Base-by-base conservation (phyloP, 2,888 invertebrate species). In the Lydus trimaculatus region DNA sequence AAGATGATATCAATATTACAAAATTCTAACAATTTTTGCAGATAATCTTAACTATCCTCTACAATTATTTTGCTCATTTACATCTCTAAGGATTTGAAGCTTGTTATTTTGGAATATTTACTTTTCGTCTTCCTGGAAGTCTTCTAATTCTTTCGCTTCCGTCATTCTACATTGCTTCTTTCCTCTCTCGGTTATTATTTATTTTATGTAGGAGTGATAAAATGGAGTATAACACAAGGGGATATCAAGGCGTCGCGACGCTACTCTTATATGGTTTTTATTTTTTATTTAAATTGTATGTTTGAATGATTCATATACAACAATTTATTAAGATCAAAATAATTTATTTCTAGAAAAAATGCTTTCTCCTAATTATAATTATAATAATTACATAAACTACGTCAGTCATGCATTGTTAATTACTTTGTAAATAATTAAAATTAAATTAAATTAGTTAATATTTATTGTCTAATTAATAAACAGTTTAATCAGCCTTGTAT, bases 401-500 rank as follows among this genome's bases (percentile, higher is more conserved):
- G 61, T 73, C 72, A 73, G 72, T 73, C 73, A 73, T 69, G 72
- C 73, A 70, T 58, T 63, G 63, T 58, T 61, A 61, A 43, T 58
- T 60, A 33, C 5, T 43, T 31, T 60, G n/a, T 31, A 31, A 31
- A 48, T 20, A 48, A 9, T 9, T 0, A 61, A 61, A 66, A 52
- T 62, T 69, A 64, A 20, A 20, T 58, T 36, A 17, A 43, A 13
- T 43, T 13, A 31, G 31, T 48, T 11, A 48, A 3, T 9, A 9
- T 11, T 48, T 62, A 65, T 62, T 63, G 62, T 56, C 39, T 68
- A 68, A 60, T 63, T 69, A 61, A 63, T 67, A 59, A 69, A 67
- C 63, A 70, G 66, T 72, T 72, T 67, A 70, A 70, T 73, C 71
- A 73, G 70, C 73, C 71, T 73, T 73, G 68, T 63, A 64, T 66